A percentile compares a stretch with the other conserved stretches of the same genome.
Conservation (phyloP, 92 coral and sea anemone species). For the Paragorgia papillata region DNA sequence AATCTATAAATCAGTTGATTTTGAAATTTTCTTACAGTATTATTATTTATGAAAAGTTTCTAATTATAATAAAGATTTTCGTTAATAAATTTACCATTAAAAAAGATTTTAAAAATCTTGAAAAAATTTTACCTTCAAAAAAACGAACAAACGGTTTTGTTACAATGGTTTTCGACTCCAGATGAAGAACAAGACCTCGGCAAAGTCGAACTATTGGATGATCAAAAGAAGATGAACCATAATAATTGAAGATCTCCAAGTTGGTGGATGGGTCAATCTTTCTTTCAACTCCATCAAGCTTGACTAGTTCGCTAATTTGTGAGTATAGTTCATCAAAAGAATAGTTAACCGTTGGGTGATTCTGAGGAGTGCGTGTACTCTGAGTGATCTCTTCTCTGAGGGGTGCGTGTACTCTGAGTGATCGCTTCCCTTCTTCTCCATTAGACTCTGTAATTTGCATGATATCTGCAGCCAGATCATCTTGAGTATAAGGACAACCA, state of each 20-base stretch:
- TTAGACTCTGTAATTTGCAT: not conserved
- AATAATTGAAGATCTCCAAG: constrained; percentile 13
- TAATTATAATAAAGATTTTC: too few relatives aligned
- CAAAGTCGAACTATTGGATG: constrained; percentile 11
- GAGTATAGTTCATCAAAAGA: constrained; percentile 29
- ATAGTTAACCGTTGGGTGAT: not conserved
- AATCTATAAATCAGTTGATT: too few relatives aligned
- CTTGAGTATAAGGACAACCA: constrained; percentile 11
- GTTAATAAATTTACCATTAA: too few relatives aligned
- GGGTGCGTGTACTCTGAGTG: not conserved
- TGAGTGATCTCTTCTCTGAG: not conserved
- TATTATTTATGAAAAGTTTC: too few relatives aligned
- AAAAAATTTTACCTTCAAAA: constrained; percentile 45
- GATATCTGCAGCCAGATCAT: not conserved
- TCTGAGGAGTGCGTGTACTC: not conserved
- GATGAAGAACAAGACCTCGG: constrained; percentile 28
- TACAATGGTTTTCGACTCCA: constrained; percentile 12
- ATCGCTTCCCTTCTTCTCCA: not conserved
- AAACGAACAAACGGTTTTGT: constrained; percentile 32
- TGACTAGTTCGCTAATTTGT: constrained; percentile 1
- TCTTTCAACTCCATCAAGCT: not conserved
- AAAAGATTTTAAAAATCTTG: too few relatives aligned
- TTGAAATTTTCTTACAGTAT: too few relatives aligned
- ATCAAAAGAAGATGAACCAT: not conserved
- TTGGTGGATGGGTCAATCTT: constrained; percentile 2